phyloP scores from a whole-genome alignment of 2,888 invertebrate species.

The Hirtodrosophila alboralis region DNA sequence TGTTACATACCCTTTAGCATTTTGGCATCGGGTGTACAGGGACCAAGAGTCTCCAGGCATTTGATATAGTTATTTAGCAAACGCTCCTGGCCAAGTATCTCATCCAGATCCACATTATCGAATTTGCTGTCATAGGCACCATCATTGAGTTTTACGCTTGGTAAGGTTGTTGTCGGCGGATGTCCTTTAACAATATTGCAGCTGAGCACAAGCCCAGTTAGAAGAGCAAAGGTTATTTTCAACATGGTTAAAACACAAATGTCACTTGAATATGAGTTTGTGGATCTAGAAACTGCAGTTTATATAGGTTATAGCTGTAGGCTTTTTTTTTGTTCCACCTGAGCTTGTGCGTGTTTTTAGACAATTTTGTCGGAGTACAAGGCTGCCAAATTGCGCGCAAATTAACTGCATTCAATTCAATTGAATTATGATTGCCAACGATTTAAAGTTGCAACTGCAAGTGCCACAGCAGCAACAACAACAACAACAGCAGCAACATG shows the following conservation, averaged over 20 bases:
- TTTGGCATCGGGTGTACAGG: slow-evolving; percentile 89
- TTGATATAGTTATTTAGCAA: slow-evolving; percentile 88
- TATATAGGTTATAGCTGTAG: slow-evolving; percentile 34
- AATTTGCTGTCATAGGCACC: slow-evolving; percentile 87
- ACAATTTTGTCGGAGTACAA: slow-evolving; percentile 32
- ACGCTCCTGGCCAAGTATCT: slow-evolving; percentile 87
- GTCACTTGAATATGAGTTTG: slow-evolving; percentile 7
- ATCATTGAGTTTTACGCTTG: background rate
- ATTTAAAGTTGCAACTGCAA: slow-evolving; percentile 14
- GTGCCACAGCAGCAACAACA: background rate
- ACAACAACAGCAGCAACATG: slow-evolving; percentile 13
- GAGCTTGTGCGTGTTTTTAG: slow-evolving; percentile 36
- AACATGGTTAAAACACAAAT: slow-evolving; percentile 27
- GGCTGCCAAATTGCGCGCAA: slow-evolving; percentile 37
- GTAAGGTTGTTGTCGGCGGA: slow-evolving; percentile 64
- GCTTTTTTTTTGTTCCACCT: too few relatives aligned
- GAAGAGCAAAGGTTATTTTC: background rate
- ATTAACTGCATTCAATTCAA: slow-evolving; percentile 42
- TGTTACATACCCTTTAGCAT: slow-evolving; percentile 87
- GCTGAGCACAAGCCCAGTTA: background rate
- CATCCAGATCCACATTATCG: slow-evolving; percentile 88
- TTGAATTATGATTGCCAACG: slow-evolving; percentile 51
- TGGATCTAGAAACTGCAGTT: slow-evolving; percentile 10
- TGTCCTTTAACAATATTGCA: slow-evolving; percentile 29
- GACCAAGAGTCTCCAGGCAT: slow-evolving; percentile 87